Evolutionary conservation across 2,888 invertebrate genomes (phyloP).

Genomic region (Dioctria linearis): DNA sequence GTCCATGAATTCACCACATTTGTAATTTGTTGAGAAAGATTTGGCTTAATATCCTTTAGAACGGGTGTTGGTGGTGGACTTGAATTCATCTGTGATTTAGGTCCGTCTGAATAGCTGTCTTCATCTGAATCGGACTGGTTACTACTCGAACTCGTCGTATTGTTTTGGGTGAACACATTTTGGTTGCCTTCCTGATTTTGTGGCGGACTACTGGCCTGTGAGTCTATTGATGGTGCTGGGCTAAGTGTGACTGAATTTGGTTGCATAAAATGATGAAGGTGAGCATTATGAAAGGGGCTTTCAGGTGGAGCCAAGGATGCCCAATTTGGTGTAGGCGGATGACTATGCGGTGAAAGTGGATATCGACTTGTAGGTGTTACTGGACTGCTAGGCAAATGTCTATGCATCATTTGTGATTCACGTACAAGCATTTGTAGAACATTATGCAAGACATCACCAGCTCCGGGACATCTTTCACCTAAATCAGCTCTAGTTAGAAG

Average conservation of each 20-base stretch:
- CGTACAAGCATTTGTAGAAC: slow-evolving; percentile 90
- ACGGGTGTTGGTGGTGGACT: slow-evolving; percentile 77
- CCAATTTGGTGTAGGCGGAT: slow-evolving; percentile 87
- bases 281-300: slow-evolving; percentile 73
- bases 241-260: slow-evolving; percentile 90
- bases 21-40: slow-evolving; percentile 69
- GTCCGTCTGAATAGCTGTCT: slow-evolving; percentile 75
- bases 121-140: slow-evolving; percentile 89
- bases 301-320: slow-evolving; percentile 72
- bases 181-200: slow-evolving; percentile 75
- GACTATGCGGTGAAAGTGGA: slow-evolving; percentile 85
- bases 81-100: slow-evolving; percentile 67
- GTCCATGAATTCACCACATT: slow-evolving; percentile 71
- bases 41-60: slow-evolving; percentile 73
- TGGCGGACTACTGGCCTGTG: slow-evolving; percentile 89
- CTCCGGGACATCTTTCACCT: slow-evolving; percentile 91
- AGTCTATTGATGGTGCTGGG: slow-evolving; percentile 91
- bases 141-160: slow-evolving; percentile 77
- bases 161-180: slow-evolving; percentile 61
- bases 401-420: slow-evolving; percentile 84
- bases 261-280: slow-evolving; percentile 82
- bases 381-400: slow-evolving; percentile 85
- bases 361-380: slow-evolving; percentile 88
- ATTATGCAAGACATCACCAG: slow-evolving; percentile 95
- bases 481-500: slow-evolving; percentile 91